Evolutionary conservation across 2,113 vertebrate genomes (phyloP).

Genomic region (Seriola rivoliana): DNA sequence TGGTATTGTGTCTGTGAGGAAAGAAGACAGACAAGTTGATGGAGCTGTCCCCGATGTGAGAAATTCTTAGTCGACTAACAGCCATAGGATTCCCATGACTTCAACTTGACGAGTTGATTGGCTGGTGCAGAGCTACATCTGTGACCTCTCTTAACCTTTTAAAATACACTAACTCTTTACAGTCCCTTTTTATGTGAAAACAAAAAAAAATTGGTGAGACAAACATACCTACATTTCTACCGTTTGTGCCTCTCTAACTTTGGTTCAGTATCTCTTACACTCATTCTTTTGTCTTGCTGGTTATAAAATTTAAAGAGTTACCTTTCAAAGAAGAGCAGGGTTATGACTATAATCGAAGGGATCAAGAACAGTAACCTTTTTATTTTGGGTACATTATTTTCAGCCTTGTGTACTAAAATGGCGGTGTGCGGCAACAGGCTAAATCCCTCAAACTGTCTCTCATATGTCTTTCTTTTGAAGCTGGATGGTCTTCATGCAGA

Average conservation of each 20-base stretch:
- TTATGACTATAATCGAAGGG: neutral
- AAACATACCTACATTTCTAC: no score
- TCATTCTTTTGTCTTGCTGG: neutral
- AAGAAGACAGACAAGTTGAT: conserved; percentile 22
- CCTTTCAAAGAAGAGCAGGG: neutral
- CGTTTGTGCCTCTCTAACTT: neutral
- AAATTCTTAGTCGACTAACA: neutral
- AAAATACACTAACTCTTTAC: neutral
- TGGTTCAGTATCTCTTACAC: neutral
- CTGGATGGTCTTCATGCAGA: neutral
- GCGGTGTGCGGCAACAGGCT: neutral
- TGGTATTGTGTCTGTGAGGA: conserved; percentile 94
- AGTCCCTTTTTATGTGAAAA: neutral
- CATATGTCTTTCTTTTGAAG: neutral
- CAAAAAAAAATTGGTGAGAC: neutral
- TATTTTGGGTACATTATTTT: neutral
- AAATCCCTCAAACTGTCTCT: neutral
- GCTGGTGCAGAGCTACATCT: neutral
- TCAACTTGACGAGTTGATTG: neutral
- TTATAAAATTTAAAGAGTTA: neutral
- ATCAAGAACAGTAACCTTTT: neutral
- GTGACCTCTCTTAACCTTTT: neutral
- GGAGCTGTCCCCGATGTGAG: neutral
- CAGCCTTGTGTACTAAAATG: neutral
- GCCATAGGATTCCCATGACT: neutral